Conservation (phyloP, 2,113 vertebrate genomes). For the Cariama cristata region DNA sequence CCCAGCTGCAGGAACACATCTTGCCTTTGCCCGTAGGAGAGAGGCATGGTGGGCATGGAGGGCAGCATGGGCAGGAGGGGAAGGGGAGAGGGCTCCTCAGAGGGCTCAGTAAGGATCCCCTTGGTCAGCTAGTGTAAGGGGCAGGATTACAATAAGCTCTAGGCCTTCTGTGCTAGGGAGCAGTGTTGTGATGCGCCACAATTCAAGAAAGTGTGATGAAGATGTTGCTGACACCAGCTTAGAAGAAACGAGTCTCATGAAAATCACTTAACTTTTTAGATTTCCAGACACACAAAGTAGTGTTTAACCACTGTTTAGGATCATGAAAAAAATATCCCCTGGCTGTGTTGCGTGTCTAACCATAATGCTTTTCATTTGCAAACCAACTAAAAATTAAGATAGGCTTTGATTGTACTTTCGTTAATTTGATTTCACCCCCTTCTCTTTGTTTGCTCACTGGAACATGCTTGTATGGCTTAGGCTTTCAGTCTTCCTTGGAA, state of each 20-base stretch:
- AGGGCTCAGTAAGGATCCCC: not conserved
- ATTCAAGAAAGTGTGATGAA: not conserved
- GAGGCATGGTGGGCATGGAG: not conserved
- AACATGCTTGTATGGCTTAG: not conserved
- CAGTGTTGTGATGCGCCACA: not conserved
- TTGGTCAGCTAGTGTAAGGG: not conserved
- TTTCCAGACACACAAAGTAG: not conserved
- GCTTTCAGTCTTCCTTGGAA: not conserved
- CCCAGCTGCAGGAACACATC: not conserved
- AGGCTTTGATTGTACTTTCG: constrained; percentile 29
- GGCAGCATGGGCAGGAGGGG: not conserved
- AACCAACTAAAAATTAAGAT: constrained; percentile 8
- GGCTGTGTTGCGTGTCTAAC: not conserved
- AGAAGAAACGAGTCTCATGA: not conserved
- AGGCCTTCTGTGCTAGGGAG: not conserved
- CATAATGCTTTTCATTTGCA: not conserved
- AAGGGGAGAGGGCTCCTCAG: not conserved
- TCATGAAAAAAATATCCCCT: constrained; percentile 12
- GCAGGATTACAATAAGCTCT: not conserved
- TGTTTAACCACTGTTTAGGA: constrained; percentile 8
- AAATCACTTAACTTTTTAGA: not conserved
- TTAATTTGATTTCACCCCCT: not conserved
- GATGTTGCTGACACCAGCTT: not conserved
- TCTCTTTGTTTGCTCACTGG: not conserved
- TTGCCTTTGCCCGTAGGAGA: not conserved